These are phyloP conservation scores for Aegithalos caudatus DNA, from an alignment of 2,113 vertebrate species.

Conservation along the genomic window DNA sequence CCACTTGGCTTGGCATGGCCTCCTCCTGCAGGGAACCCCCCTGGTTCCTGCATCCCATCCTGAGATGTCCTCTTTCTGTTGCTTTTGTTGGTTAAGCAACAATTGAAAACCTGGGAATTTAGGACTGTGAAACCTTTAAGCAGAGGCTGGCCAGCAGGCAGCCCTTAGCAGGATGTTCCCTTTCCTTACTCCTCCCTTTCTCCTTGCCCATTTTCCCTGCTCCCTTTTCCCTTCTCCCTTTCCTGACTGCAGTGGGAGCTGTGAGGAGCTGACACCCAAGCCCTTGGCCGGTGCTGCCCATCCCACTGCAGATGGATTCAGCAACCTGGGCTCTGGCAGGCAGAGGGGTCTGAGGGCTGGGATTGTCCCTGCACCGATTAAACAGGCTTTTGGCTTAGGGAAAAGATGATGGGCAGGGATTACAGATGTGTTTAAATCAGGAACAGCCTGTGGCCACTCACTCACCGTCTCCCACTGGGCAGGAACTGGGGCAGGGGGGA, in stretches of 20 bases:
- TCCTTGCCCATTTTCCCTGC: not conserved
- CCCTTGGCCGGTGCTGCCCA: not conserved
- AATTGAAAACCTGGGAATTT: not conserved
- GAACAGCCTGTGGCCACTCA: not conserved
- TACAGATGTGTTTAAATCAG: not conserved
- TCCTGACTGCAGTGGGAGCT: accelerated
- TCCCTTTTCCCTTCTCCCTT: not conserved
- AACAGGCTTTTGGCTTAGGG: not conserved
- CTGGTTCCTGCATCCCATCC: not conserved
- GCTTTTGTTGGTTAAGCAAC: not conserved
- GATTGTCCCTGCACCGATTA: not conserved
- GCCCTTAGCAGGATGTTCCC: not conserved
- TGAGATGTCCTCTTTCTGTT: accelerated
- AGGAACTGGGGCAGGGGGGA: not conserved
- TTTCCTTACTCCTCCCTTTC: not conserved
- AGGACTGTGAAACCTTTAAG: accelerated
- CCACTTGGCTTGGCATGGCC: accelerated
- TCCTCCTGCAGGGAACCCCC: not conserved
- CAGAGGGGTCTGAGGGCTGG: not conserved
- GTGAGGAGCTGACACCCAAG: not conserved
- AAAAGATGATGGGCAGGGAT: conserved; percentile 8
- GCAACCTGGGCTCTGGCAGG: not conserved
- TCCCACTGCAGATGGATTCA: accelerated
- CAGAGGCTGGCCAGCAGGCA: not conserved
- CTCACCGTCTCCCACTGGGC: accelerated